Evolutionary conservation across 2,888 invertebrate genomes (phyloP).

Genomic region (Volucella bombylans): DNA sequence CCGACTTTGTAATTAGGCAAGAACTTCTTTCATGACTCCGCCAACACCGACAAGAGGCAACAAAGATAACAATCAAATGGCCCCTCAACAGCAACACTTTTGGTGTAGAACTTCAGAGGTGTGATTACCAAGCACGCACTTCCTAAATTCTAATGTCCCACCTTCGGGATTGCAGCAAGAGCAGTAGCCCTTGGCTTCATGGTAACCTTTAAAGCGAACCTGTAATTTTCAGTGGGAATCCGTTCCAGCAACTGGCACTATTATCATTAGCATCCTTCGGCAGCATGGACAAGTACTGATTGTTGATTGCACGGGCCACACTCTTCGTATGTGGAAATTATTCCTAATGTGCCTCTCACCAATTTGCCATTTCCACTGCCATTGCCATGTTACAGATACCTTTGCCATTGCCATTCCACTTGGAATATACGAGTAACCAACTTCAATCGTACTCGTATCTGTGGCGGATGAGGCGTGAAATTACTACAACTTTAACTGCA

Average conservation of each 20-base stretch:
- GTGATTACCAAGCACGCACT: constrained; percentile 50
- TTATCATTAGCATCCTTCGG: constrained; percentile 45
- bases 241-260: constrained; percentile 31
- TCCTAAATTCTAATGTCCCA: constrained; percentile 66
- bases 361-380: constrained; percentile 49
- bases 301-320: constrained; percentile 38
- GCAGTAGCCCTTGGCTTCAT: constrained; percentile 47
- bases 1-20: too few relatives aligned
- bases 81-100: constrained; percentile 53
- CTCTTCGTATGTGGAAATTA: constrained; percentile 46
- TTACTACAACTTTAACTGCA: constrained; percentile 55
- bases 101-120: constrained; percentile 4
- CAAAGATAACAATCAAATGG: too few relatives aligned
- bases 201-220: not conserved
- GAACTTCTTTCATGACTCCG: too few relatives aligned
- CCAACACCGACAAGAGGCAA: too few relatives aligned
- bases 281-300: constrained; percentile 8
- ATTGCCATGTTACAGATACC: too few relatives aligned
- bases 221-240: constrained; percentile 45
- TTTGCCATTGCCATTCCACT: too few relatives aligned
- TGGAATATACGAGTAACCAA: too few relatives aligned
- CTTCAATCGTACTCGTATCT: not conserved
- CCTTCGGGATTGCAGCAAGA: constrained; percentile 5
- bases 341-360: constrained; percentile 63
- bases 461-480: constrained; percentile 66